Evolutionary conservation across 2,113 vertebrate genomes (phyloP).

Genomic region (Galbula dea): DNA sequence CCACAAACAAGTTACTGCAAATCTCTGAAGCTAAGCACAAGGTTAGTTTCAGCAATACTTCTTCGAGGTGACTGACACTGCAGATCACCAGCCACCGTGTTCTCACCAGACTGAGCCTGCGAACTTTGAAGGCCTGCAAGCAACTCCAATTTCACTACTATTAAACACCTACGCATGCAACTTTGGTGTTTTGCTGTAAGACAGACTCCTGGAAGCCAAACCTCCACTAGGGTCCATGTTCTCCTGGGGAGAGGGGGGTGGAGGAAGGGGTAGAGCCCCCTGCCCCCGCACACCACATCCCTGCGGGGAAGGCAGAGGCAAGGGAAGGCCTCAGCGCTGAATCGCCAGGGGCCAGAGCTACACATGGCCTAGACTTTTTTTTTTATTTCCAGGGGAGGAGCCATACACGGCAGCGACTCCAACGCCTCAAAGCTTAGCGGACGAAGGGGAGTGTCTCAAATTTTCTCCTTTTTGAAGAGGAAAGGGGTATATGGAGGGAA

Average conservation of each 20-base stretch:
- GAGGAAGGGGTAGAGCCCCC: too few species aligned
- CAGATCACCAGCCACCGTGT: background rate
- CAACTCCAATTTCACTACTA: background rate
- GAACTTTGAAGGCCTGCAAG: background rate
- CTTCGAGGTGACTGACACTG: background rate
- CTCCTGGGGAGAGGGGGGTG: too few species aligned
- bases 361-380: constrained; percentile 9
- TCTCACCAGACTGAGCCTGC: background rate
- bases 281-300: background rate
- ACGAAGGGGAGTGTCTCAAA: constrained; percentile 35
- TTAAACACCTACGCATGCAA: background rate
- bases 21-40: background rate
- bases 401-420: background rate
- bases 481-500: background rate
- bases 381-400: constrained; percentile 26
- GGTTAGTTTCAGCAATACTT: background rate
- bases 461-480: background rate
- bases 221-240: background rate
- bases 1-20: background rate
- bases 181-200: background rate
- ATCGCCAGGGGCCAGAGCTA: background rate
- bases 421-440: background rate
- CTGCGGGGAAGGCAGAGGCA: background rate
- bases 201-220: background rate
- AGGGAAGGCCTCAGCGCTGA: background rate